Evolutionary conservation across 2,113 vertebrate genomes (phyloP).

Genomic region (Myodes glareolus): DNA sequence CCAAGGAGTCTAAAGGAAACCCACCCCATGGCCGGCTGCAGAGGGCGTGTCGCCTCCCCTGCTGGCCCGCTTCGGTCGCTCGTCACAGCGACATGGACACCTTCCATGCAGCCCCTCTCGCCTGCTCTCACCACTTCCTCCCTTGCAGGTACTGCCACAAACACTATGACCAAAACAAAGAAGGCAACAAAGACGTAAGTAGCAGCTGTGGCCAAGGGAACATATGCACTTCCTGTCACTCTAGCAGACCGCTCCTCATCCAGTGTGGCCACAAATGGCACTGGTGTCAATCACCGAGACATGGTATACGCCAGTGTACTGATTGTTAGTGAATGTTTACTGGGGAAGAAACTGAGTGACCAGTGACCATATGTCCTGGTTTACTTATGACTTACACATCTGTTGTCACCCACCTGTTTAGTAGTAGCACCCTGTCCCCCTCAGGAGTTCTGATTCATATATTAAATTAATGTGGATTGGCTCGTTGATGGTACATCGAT

Average conservation of each 20-base stretch:
- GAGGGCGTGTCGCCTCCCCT: fast-evolving
- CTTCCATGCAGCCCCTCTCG: not conserved
- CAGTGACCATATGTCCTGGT: not conserved
- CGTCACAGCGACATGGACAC: fast-evolving
- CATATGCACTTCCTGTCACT: not conserved
- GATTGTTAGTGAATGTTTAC: not conserved
- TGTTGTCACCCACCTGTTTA: not conserved
- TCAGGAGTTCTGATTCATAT: not conserved
- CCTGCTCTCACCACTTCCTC: conserved; percentile 54
- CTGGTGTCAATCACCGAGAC: not conserved
- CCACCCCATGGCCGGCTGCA: not conserved
- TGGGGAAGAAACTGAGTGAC: not conserved
- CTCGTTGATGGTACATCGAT: not conserved
- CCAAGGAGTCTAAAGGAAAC: not conserved
- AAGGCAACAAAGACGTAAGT: conserved; percentile 97
- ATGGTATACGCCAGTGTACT: not conserved
- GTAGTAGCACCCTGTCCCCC: not conserved
- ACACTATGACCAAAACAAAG: conserved; percentile 92
- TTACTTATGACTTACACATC: not conserved
- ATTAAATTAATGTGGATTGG: not conserved
- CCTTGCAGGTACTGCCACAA: conserved; percentile 94
- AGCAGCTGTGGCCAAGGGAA: not conserved
- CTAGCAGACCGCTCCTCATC: not conserved
- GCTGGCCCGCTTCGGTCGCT: not conserved
- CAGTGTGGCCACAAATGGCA: not conserved